Evolutionary conservation across 2,888 invertebrate genomes (phyloP).

Genomic region (Panorpa germanica): DNA sequence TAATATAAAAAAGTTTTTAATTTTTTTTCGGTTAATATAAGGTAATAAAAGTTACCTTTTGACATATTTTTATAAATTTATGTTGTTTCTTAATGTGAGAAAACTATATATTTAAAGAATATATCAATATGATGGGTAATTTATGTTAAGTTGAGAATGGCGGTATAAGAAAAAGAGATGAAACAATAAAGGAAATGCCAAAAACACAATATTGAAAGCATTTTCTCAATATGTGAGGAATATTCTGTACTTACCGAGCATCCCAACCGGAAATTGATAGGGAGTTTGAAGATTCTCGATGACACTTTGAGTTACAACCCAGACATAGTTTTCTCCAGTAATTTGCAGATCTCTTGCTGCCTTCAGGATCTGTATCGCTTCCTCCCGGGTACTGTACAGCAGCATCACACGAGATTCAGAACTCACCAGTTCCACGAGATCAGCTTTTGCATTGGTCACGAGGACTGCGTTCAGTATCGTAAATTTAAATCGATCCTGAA

Average conservation of each 20-base stretch:
- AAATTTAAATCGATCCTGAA: constrained; percentile 47
- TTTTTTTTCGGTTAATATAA: no score
- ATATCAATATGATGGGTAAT: no score
- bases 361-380: constrained; percentile 62
- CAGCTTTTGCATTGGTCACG: constrained; percentile 50
- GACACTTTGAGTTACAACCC: constrained; percentile 92
- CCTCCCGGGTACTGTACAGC: constrained; percentile 74
- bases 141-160: no score
- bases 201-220: no score
- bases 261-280: constrained; percentile 72
- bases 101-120: no score
- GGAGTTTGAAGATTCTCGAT: constrained; percentile 63
- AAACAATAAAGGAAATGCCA: no score
- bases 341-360: constrained; percentile 58
- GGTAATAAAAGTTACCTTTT: no score
- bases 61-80: no score
- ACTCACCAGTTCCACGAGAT: constrained; percentile 65
- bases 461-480: constrained; percentile 74
- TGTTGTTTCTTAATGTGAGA: no score
- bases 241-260: constrained; percentile 67
- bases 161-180: no score
- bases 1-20: no score
- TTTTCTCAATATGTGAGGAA: no score
- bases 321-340: constrained; percentile 84
- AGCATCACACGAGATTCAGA: constrained; percentile 87